These are phyloP conservation scores for Boleophthalmus pectinirostris DNA, from an alignment of 2,113 vertebrate species.

Conservation along the genomic window DNA sequence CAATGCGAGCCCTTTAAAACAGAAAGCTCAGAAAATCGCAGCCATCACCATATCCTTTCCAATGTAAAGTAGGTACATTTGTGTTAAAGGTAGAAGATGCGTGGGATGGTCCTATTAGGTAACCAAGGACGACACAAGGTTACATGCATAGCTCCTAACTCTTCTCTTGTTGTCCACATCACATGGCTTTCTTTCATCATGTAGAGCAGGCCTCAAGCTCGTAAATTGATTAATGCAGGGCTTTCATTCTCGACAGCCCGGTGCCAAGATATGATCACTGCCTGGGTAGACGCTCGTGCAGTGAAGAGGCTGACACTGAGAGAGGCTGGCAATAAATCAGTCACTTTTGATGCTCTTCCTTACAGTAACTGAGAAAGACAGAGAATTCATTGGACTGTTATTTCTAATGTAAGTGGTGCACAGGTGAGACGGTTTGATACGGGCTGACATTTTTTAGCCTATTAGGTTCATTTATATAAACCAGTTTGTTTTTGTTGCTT, in stretches of 20 bases:
- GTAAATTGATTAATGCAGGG: slow-evolving; percentile 74
- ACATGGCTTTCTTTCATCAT: slow-evolving; percentile 56
- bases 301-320: slow-evolving; percentile 50
- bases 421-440: not conserved
- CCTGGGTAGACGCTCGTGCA: slow-evolving; percentile 57
- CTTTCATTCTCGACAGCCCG: slow-evolving; percentile 68
- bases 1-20: not conserved
- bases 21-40: not conserved
- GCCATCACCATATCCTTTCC: not conserved
- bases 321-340: slow-evolving; percentile 63
- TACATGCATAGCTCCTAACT: slow-evolving; percentile 39
- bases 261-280: slow-evolving; percentile 67
- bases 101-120: slow-evolving; percentile 36
- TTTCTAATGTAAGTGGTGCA: not conserved
- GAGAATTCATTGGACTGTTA: slow-evolving; percentile 15
- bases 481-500: not conserved
- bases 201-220: slow-evolving; percentile 64
- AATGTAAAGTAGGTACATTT: slow-evolving; percentile 5
- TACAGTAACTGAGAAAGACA: slow-evolving; percentile 13
- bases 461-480: not conserved
- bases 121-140: slow-evolving; percentile 66
- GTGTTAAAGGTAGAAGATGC: slow-evolving; percentile 11
- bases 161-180: slow-evolving; percentile 56
- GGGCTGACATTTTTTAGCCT: not conserved
- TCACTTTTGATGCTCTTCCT: slow-evolving; percentile 17